phyloP scores from a whole-genome alignment of 2,113 vertebrate genomes.

The Brevimyrus niger region DNA sequence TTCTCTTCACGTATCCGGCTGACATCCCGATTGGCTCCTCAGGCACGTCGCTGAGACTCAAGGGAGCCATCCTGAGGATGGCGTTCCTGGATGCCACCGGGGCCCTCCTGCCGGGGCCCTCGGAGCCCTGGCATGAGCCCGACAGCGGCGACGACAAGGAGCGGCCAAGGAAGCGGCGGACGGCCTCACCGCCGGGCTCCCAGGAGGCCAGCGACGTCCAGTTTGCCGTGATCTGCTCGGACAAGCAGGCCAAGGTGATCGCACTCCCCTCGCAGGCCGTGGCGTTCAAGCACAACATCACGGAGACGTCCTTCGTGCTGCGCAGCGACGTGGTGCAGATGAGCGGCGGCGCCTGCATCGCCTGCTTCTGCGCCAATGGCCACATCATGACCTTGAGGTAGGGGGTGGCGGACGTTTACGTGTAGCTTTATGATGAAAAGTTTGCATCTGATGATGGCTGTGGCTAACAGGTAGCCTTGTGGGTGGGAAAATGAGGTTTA shows the following conservation, averaged over 20 bases:
- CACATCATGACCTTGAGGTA: conserved; percentile 98
- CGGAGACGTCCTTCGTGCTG: conserved; percentile 91
- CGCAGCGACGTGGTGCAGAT: conserved; percentile 85
- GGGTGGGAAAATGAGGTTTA: not conserved
- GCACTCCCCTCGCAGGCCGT: conserved; percentile 85
- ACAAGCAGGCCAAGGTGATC: conserved; percentile 95
- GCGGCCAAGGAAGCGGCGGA: conserved; percentile 68
- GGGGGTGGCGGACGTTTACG: not conserved
- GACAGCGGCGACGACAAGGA: conserved; percentile 83
- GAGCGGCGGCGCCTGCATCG: conserved; percentile 77
- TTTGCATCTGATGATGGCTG: not conserved
- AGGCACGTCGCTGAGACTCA: conserved; percentile 82
- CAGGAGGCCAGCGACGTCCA: conserved; percentile 86
- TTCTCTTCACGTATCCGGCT: not conserved
- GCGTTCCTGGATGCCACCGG: conserved; percentile 80
- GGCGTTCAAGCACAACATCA: conserved; percentile 90
- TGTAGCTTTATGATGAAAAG: not conserved
- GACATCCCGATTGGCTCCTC: conserved; percentile 21
- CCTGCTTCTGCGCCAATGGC: conserved; percentile 96
- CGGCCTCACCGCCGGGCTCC: conserved; percentile 80
- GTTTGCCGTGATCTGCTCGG: conserved; percentile 89
- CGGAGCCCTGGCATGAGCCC: conserved; percentile 83
- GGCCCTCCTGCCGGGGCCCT: conserved; percentile 72
- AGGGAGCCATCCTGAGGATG: conserved; percentile 87
- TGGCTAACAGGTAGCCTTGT: not conserved